A percentile compares a stretch with the other conserved stretches of the same genome.
Evolutionary conservation across 2,113 vertebrate species (phyloP).

Genomic region (Acrocephalus arundinaceus): DNA sequence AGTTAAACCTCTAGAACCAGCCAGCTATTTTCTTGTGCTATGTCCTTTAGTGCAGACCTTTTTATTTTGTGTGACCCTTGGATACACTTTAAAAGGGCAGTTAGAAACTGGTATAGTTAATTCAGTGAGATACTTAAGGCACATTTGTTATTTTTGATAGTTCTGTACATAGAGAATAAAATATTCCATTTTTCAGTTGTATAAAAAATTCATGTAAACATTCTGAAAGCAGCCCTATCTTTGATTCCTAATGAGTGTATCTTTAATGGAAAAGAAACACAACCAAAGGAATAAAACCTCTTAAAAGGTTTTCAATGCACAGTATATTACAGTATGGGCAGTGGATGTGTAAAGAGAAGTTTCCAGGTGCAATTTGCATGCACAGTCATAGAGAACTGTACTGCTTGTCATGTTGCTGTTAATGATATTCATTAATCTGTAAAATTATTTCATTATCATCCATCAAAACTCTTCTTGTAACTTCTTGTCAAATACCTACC

Average conservation of each 20-base stretch:
- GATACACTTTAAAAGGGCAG: neutral
- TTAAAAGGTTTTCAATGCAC: neutral
- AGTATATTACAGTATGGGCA: neutral
- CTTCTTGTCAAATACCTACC: neutral
- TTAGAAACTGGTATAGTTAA: neutral
- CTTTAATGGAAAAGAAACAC: neutral
- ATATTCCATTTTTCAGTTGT: neutral
- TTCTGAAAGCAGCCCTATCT: neutral
- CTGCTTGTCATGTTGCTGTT: neutral
- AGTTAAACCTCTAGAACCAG: neutral
- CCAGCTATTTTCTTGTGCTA: neutral
- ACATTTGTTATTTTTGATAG: neutral
- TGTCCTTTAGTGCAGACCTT: neutral
- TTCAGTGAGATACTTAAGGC: neutral
- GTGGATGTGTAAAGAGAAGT: neutral
- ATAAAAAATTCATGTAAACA: neutral
- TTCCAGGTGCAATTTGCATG: neutral
- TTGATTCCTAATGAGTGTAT: neutral
- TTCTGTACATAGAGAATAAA: neutral
- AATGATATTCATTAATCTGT: neutral
- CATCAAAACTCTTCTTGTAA: neutral
- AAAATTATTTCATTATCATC: neutral
- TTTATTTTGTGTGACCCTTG: neutral
- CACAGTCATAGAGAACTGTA: neutral
- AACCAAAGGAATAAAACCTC: neutral